Conservation (phyloP, 2,888 invertebrate genomes). For the Saturnia japonica region DNA sequence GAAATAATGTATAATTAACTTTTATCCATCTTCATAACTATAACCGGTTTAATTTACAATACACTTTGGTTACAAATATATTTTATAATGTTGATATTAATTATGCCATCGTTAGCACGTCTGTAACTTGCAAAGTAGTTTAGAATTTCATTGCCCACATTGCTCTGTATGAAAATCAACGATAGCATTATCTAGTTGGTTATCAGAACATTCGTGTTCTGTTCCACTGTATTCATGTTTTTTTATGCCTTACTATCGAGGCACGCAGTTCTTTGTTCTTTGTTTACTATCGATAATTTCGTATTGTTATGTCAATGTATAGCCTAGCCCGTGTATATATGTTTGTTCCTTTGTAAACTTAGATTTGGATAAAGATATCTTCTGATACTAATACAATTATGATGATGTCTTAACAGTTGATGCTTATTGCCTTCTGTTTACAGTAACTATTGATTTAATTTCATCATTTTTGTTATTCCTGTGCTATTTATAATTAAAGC, state of each 20-base stretch:
- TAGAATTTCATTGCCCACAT: constrained; percentile 33
- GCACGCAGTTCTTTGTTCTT: constrained; percentile 31
- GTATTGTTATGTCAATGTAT: constrained; percentile 28
- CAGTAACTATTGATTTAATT: neutral
- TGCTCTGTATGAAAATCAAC: constrained; percentile 32
- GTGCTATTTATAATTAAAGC: neutral
- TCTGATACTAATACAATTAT: neutral
- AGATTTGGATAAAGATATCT: neutral
- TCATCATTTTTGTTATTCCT: neutral
- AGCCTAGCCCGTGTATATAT: constrained; percentile 3
- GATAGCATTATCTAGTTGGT: constrained; percentile 49
- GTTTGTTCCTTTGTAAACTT: constrained; percentile 5
- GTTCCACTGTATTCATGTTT: constrained; percentile 46
- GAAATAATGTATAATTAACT: neutral
- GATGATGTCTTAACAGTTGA: neutral
- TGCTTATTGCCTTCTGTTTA: neutral
- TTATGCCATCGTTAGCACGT: neutral
- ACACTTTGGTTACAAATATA: neutral
- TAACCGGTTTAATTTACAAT: neutral
- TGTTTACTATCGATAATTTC: constrained; percentile 28
- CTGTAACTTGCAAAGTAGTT: neutral
- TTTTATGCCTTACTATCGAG: constrained; percentile 34
- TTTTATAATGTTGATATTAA: neutral
- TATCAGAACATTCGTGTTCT: constrained; percentile 49
- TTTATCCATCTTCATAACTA: neutral